Base-by-base conservation (phyloP, 2,797 vertebrate species). In the Clarias laeviceps region DNA sequence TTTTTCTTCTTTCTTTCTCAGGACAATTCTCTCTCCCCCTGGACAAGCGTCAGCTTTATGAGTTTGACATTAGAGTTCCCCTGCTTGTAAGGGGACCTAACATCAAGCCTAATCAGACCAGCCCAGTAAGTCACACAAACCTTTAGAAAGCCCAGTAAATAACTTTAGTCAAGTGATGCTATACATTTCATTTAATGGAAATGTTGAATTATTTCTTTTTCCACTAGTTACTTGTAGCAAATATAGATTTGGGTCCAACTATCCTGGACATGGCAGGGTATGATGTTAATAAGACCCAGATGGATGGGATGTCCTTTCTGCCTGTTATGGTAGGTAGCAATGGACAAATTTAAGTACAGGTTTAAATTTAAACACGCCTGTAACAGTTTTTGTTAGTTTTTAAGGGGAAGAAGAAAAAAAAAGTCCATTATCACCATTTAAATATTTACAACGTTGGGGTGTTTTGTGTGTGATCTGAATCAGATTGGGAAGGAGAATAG, bases 11-110 rank as follows among this genome's bases (percentile, higher is more conserved):
- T 18, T 80, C n/a, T 68, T 5, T 88, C 66, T 80, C 90, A 99
- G 98, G 98, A 81, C 98, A 99, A 90, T 99, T 99, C 92, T 99
- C 98, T 80, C 94, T 99, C 89, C 98, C 98, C 11, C 92, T 99
- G 93, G 98, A 99, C 91, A 99, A 99, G 91, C 92, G 98, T 65
- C 98, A 99, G 90, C 96, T 99, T 12, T 99, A 99, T 84, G 98
- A 99, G 89, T 99, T 99, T 91, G 98, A 99, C 87, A 99, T 99
- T 93, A 96, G 95, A 93, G 97, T 99, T 90, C 98, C 98, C 66
- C 93, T 99, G 68, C 93, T 99, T 91, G 97, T 99, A 90, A 93
- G 98, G 94, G 98, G 98, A 59, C 98, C 98, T 2, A 96, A 96
- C 70, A 96, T 99, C 92, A 98, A 97, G 90, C 95, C 97, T 85